Conservation (phyloP, 2,113 vertebrate species). For the Hydrochoerus hydrochaeris region DNA sequence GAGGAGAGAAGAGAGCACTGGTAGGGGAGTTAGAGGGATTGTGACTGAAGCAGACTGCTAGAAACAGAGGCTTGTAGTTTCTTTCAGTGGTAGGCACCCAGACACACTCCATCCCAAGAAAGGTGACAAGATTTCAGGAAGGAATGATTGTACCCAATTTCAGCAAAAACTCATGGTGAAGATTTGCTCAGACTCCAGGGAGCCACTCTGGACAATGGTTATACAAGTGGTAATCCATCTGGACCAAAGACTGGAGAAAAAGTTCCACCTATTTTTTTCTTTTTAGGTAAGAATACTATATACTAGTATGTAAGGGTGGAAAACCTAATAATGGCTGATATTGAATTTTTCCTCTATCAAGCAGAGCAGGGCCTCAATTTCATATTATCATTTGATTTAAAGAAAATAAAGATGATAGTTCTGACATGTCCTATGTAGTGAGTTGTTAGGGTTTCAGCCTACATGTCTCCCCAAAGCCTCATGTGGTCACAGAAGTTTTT, state of each 20-base stretch:
- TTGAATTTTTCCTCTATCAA: background rate
- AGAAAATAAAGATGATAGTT: background rate
- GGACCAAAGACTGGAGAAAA: background rate
- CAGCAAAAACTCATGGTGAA: background rate
- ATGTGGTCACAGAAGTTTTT: too few relatives aligned
- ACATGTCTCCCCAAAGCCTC: too few relatives aligned
- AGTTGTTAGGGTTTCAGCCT: background rate
- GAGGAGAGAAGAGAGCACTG: background rate
- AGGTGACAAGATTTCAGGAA: background rate
- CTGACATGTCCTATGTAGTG: background rate
- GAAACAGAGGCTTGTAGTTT: background rate
- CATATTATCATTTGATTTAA: conserved; percentile 10
- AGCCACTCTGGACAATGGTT: background rate
- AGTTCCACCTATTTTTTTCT: background rate
- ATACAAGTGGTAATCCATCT: background rate
- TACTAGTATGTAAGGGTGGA: background rate
- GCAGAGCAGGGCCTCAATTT: background rate
- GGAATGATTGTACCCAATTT: background rate
- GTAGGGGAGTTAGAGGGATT: too few relatives aligned
- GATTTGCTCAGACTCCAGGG: background rate
- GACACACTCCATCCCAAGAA: background rate
- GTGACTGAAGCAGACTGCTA: background rate
- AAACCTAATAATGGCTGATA: background rate
- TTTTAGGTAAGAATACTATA: background rate
- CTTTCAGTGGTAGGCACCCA: conserved; percentile 11